phyloP scores from a whole-genome alignment of 2,888 invertebrate genomes.

The Invenusta paracnida region DNA sequence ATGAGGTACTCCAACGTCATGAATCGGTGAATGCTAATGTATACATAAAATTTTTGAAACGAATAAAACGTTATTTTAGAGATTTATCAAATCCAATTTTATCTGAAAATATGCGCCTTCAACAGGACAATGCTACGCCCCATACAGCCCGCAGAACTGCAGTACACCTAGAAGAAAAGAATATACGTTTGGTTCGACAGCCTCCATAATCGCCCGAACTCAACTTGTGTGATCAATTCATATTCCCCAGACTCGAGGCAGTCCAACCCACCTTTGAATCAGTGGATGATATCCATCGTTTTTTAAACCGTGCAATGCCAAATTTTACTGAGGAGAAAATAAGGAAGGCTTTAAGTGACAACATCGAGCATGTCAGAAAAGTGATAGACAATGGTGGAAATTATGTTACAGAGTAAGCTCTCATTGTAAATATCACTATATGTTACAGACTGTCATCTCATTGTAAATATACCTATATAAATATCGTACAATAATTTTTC shows the following conservation, averaged over 20 bases:
- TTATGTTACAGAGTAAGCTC: slow-evolving; percentile 26
- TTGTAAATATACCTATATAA: slow-evolving; percentile 19
- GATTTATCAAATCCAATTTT: neutral
- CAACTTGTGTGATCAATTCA: neutral
- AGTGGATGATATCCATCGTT: neutral
- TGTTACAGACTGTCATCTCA: neutral
- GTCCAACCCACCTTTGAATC: neutral
- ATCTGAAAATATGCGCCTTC: neutral
- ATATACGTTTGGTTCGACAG: neutral
- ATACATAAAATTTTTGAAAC: slow-evolving; percentile 6
- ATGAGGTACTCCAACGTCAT: neutral
- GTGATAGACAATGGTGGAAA: slow-evolving; percentile 25
- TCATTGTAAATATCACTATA: slow-evolving; percentile 10
- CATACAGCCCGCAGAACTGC: neutral
- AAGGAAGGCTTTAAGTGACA: neutral
- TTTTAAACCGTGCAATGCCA: neutral
- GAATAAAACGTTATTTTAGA: neutral
- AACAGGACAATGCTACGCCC: neutral
- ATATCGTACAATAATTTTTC: slow-evolving; percentile 21
- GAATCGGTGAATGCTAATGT: neutral
- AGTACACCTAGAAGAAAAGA: neutral
- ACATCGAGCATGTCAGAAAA: slow-evolving; percentile 23
- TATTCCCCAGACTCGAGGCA: slow-evolving; percentile 13
- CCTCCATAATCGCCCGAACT: neutral
- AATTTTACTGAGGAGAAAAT: neutral